Evolutionary conservation across 2,888 invertebrate genomes (phyloP).

Genomic region (Cerastis leucographa): DNA sequence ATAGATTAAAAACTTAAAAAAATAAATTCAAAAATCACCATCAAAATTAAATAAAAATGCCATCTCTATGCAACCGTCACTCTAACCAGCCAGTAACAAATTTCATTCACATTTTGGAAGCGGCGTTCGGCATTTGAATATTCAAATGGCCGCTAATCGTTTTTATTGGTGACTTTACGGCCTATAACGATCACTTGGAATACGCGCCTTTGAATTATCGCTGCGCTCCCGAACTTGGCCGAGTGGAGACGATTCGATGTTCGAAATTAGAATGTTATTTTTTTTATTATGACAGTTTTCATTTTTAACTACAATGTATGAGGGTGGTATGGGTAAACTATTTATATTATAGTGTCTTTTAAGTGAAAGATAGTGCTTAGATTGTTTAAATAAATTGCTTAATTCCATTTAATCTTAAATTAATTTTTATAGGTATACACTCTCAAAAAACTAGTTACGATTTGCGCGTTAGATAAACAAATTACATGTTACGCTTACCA

Average conservation of each 20-base stretch:
- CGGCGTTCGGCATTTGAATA: slow-evolving; percentile 85
- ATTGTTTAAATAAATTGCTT: not conserved
- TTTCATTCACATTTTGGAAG: slow-evolving; percentile 81
- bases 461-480: slow-evolving; percentile 54
- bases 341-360: not conserved
- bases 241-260: slow-evolving; percentile 64
- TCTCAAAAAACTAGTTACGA: slow-evolving; percentile 24
- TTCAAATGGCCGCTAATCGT: slow-evolving; percentile 86
- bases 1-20: not conserved
- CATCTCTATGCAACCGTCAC: slow-evolving; percentile 51
- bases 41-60: slow-evolving; percentile 23
- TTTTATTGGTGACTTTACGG: slow-evolving; percentile 89
- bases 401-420: not conserved
- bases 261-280: slow-evolving; percentile 56
- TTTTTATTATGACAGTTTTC: slow-evolving; percentile 52
- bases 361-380: not conserved
- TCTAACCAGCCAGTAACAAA: slow-evolving; percentile 63
- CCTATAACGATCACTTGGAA: slow-evolving; percentile 85
- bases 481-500: slow-evolving; percentile 41
- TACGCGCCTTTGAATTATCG: slow-evolving; percentile 78
- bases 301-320: slow-evolving; percentile 8
- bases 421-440: not conserved
- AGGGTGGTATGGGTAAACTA: not conserved
- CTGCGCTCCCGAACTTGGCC: slow-evolving; percentile 69
- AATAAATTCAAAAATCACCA: no score